These are phyloP conservation scores for Chaetophractus vellerosus DNA, from an alignment of 2,797 vertebrate species.

Conservation along the genomic window DNA sequence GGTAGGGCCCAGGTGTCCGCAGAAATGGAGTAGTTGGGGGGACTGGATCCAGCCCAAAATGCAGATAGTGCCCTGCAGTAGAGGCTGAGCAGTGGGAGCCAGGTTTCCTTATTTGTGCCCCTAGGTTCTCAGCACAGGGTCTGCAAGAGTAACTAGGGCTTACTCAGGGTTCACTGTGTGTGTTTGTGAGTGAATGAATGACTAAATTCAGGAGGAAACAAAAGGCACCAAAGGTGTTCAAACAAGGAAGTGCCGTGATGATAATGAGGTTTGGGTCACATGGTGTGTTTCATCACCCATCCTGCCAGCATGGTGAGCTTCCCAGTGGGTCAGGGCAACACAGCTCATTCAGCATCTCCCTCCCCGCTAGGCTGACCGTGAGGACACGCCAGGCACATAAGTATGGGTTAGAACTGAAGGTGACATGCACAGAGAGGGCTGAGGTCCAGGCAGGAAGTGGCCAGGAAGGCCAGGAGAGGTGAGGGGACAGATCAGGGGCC, in stretches of 20 bases:
- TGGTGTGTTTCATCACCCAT: too few species aligned
- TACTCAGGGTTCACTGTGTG: neutral
- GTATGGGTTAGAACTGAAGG: neutral
- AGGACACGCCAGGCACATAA: neutral
- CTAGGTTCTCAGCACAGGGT: neutral
- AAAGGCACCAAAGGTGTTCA: neutral
- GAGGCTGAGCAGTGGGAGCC: neutral
- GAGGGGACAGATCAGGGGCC: neutral
- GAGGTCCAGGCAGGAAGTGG: neutral
- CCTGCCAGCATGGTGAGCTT: neutral
- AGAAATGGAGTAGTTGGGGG: neutral
- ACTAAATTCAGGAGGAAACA: neutral
- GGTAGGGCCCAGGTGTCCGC: neutral
- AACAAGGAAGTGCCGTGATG: neutral
- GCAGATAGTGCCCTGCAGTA: accelerated
- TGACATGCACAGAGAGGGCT: neutral
- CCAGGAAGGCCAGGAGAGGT: neutral
- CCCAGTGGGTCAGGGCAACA: accelerated
- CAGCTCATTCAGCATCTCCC: neutral
- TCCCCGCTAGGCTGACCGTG: neutral
- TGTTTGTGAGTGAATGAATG: neutral
- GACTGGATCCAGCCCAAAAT: neutral
- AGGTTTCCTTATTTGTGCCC: neutral
- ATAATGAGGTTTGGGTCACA: neutral
- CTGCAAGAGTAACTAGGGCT: neutral